phyloP scores from a whole-genome alignment of 2,113 vertebrate species.

The Vidua macroura region DNA sequence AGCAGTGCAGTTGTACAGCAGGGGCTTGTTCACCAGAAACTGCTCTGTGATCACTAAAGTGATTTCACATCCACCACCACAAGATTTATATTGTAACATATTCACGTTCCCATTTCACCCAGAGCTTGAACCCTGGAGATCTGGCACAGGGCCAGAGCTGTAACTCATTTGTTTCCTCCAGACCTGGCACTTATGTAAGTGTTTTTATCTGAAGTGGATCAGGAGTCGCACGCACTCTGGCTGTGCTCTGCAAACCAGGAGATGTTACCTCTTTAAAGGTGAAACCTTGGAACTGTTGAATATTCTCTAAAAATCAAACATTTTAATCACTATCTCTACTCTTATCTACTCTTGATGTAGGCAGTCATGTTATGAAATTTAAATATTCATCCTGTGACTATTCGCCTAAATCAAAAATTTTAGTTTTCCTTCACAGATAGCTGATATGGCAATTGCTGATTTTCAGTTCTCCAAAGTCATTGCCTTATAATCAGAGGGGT shows the following conservation, averaged over 20 bases:
- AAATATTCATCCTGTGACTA: not conserved
- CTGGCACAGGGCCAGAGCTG: not conserved
- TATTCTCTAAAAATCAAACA: not conserved
- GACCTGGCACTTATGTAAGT: not conserved
- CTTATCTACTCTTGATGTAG: not conserved
- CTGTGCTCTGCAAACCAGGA: not conserved
- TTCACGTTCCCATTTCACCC: not conserved
- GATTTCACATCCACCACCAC: not conserved
- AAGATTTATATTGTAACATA: not conserved
- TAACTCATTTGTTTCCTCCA: not conserved
- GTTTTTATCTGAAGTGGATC: not conserved
- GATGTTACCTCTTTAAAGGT: not conserved
- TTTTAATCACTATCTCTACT: not conserved
- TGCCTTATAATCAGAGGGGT: not conserved
- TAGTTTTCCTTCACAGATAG: not conserved
- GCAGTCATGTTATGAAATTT: not conserved
- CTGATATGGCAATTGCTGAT: not conserved
- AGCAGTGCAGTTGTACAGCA: not conserved
- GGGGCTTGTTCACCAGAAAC: not conserved
- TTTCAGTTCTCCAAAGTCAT: not conserved
- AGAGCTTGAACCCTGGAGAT: not conserved
- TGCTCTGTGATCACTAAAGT: not conserved
- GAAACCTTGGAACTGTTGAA: not conserved
- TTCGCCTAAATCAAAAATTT: not conserved
- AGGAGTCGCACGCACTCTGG: accelerated